Evolutionary conservation across 2,113 vertebrate genomes (phyloP).

Genomic region (Plecotus auritus): DNA sequence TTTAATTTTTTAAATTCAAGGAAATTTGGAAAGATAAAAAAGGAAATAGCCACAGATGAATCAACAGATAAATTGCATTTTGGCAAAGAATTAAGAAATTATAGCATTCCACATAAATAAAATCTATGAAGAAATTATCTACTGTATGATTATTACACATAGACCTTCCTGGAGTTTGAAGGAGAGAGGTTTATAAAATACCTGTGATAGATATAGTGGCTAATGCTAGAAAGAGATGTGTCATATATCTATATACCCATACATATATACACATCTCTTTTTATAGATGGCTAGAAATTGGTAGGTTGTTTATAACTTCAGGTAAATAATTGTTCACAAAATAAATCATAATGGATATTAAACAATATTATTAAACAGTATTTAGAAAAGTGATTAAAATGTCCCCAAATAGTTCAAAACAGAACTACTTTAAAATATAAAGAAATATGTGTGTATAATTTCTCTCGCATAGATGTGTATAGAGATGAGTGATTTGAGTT

Average conservation of each 20-base stretch:
- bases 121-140: neutral
- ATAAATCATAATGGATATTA: conserved; percentile 6
- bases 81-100: conserved; percentile 16
- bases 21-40: neutral
- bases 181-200: neutral
- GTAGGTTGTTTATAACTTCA: neutral
- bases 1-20: neutral
- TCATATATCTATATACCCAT: neutral
- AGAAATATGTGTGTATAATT: neutral
- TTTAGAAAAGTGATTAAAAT: conserved; percentile 17
- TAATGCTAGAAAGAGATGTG: neutral
- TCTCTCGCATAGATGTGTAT: neutral
- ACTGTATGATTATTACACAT: neutral
- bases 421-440: neutral
- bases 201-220: neutral
- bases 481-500: conserved; percentile 4
- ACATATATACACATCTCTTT: neutral
- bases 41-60: neutral
- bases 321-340: neutral
- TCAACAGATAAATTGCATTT: neutral
- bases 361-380: conserved; percentile 2
- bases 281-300: neutral
- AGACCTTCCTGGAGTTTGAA: neutral
- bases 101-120: neutral
- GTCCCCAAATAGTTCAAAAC: neutral